Conservation (phyloP, 2,797 vertebrate genomes). For the Poecilia wingei region DNA sequence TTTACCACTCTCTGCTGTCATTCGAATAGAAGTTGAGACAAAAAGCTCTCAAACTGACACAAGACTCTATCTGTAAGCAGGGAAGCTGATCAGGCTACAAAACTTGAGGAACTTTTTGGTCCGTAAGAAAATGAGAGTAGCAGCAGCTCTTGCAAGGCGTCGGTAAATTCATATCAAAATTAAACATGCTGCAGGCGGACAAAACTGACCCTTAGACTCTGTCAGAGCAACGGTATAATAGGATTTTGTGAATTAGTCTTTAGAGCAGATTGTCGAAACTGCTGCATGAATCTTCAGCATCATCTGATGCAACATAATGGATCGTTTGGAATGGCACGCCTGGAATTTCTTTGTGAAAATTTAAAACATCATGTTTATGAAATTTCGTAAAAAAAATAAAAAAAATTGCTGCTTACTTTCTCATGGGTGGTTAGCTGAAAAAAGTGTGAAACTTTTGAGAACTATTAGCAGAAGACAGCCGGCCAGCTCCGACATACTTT, state of each 20-base stretch:
- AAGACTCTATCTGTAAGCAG: constrained; percentile 51
- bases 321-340: constrained; percentile 36
- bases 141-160: constrained; percentile 27
- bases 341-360: constrained; percentile 41
- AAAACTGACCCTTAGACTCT: constrained; percentile 28
- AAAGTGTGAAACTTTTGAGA: constrained; percentile 3
- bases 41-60: constrained; percentile 74
- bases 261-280: constrained; percentile 46
- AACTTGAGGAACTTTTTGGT: constrained; percentile 76
- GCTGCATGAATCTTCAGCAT: constrained; percentile 31
- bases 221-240: constrained; percentile 42
- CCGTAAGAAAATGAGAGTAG: constrained; percentile 46
- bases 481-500: constrained; percentile 12
- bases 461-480: background rate
- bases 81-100: constrained; percentile 57
- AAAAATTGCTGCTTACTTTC: constrained; percentile 32
- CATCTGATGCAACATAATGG: constrained; percentile 50
- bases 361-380: constrained; percentile 21
- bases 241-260: constrained; percentile 35
- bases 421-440: constrained; percentile 10
- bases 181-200: constrained; percentile 40
- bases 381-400: constrained; percentile 30
- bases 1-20: constrained; percentile 37
- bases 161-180: constrained; percentile 23
- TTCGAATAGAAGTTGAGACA: constrained; percentile 54